A percentile compares a stretch with the other conserved stretches of the same genome.
These are phyloP conservation scores for Emesis furor DNA, from an alignment of 2,888 invertebrate species.

Conservation along the genomic window DNA sequence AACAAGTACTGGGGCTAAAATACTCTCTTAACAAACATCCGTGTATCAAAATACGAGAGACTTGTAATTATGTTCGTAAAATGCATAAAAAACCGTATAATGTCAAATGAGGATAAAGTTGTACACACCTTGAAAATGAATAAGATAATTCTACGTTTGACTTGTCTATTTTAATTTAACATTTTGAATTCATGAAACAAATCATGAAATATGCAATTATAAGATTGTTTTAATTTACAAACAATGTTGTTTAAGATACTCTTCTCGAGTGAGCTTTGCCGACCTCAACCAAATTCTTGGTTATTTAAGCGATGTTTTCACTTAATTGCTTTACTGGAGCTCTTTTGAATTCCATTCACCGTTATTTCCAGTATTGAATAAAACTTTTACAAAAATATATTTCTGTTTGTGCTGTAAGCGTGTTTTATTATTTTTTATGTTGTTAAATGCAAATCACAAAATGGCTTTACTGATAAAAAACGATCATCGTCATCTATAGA, in stretches of 20 bases:
- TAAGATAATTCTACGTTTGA: too few relatives aligned
- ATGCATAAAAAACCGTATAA: too few relatives aligned
- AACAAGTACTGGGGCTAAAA: neutral
- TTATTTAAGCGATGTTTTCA: conserved; percentile 62
- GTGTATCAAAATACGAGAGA: neutral
- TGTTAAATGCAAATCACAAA: too few relatives aligned
- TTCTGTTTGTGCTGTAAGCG: too few relatives aligned
- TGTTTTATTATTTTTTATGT: too few relatives aligned
- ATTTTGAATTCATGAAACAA: conserved; percentile 87
- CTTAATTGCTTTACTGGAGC: conserved; percentile 85
- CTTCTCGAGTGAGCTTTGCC: conserved; percentile 86
- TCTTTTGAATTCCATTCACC: conserved; percentile 82
- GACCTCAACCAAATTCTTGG: conserved; percentile 90
- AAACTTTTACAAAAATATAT: too few relatives aligned
- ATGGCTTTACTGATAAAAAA: too few relatives aligned
- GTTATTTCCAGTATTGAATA: conserved; percentile 45
- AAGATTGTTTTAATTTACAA: conserved; percentile 92
- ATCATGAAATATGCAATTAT: conserved; percentile 91
- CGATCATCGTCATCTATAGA: too few relatives aligned
- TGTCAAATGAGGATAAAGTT: too few relatives aligned
- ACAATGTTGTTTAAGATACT: conserved; percentile 91
- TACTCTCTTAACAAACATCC: neutral
- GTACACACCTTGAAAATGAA: too few relatives aligned
- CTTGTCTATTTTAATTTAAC: neutral
- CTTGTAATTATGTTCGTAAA: too few relatives aligned